phyloP scores from a whole-genome alignment of 2,113 vertebrate genomes.

The Balaenoptera acutorostrata region DNA sequence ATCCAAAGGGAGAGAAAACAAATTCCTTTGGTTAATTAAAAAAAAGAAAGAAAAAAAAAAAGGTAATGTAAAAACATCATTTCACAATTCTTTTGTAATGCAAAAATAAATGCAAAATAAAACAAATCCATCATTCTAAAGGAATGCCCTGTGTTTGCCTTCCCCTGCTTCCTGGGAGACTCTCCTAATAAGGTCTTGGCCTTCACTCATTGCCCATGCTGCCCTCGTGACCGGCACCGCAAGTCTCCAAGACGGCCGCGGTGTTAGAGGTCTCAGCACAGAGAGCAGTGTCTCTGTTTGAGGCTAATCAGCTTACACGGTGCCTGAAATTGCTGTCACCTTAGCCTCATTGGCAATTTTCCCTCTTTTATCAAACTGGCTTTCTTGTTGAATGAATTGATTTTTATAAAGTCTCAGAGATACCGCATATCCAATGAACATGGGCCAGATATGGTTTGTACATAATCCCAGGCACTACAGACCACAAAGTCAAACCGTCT shows the following conservation, averaged over 20 bases:
- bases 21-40: background rate
- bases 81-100: slow-evolving; percentile 45
- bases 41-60: background rate
- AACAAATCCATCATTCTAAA: slow-evolving; percentile 53
- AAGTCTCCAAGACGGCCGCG: background rate
- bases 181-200: slow-evolving; percentile 41
- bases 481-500: background rate
- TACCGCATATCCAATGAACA: background rate
- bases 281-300: background rate
- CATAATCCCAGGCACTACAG: background rate
- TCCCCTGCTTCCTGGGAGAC: background rate
- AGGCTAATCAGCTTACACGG: background rate
- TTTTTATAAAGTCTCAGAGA: slow-evolving; percentile 18
- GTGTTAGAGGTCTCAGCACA: background rate
- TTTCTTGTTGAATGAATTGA: background rate
- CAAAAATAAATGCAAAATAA: slow-evolving; percentile 49
- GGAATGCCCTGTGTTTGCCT: slow-evolving; percentile 33
- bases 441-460: background rate
- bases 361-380: slow-evolving; percentile 12
- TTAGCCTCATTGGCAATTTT: background rate
- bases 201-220: background rate
- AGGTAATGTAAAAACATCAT: background rate
- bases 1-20: background rate
- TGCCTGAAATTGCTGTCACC: background rate
- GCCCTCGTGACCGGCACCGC: background rate